Evolutionary conservation across 2,113 vertebrate species (phyloP), one percentile per base, ranked within the genome.

Genomic region (Gallinago jamesoni): DNA sequence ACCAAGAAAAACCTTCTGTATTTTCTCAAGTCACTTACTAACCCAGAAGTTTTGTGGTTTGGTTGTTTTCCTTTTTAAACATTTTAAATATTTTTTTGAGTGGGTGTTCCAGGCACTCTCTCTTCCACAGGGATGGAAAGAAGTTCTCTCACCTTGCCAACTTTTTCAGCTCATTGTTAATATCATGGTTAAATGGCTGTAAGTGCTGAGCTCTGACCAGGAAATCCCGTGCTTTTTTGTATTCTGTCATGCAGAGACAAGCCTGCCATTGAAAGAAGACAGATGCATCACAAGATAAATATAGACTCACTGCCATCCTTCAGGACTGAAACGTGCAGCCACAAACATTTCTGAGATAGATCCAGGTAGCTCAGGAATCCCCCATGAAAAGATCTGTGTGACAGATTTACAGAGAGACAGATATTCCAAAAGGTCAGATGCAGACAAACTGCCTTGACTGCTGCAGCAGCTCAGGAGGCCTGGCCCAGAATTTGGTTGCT

Each of bases 141-240:
- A 27, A 86, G 64, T 21, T n/a, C 24, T 59, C 98, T 98, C 95
- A 99, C 99, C 96, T 96, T 41, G 98, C 97, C 87, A 99, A 90
- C 89, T 98, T 99, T 84, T 95, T 98, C 94, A 99, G 98, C 39
- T 98, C 98, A 3, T 97, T 98, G 97, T 99, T 99, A 92, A 99
- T 99, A 84, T 99, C 98, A 0, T 72, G 92, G 92, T 99, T 99
- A 53, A 99, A 99, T 0, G 99, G 99, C 76, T 98, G 98, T 43
- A 97, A 95, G 14, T 80, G 96, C 75, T 99, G 99, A 94, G 99
- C 99, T 83, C 91, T 95, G 12, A 97, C 64, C 45, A 99, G 98
- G 92, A 98, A 99, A 48, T 97, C 96, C n/a, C 96, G 97, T 27
- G 99, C 98, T 69, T 98, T 98, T 69, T 98, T 84, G 4, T 99